phyloP scores from a whole-genome alignment of 1,140 invertebrate species.

The Hylyphantes graminicola region DNA sequence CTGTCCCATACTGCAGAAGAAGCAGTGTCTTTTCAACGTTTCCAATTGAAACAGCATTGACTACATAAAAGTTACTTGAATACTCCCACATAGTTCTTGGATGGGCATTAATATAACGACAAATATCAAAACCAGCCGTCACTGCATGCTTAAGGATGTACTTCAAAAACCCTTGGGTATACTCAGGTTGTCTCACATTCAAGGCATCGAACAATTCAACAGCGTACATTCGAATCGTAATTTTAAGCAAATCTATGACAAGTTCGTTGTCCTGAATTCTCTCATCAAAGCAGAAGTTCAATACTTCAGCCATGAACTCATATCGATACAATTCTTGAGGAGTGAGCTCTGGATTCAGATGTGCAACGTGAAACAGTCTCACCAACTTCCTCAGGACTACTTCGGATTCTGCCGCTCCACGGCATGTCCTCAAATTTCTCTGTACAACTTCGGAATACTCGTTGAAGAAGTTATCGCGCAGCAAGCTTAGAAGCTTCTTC shows the following conservation, averaged over 20 bases:
- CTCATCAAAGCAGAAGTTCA: not conserved
- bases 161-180: slow-evolving; percentile 3
- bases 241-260: not conserved
- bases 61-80: slow-evolving; percentile 31
- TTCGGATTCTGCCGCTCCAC: not conserved
- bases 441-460: not conserved
- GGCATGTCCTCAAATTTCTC: not conserved
- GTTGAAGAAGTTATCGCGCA: slow-evolving; percentile 25
- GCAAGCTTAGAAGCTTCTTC: not conserved
- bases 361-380: not conserved
- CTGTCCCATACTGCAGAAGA: slow-evolving; percentile 24
- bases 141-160: slow-evolving; percentile 16
- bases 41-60: slow-evolving; percentile 38
- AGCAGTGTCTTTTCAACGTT: not conserved
- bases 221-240: not conserved
- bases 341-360: not conserved
- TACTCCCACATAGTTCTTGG: slow-evolving; percentile 44
- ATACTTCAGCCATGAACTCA: slow-evolving; percentile 34
- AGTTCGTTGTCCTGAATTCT: slow-evolving; percentile 12
- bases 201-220: not conserved
- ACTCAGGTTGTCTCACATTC: slow-evolving; percentile 19
- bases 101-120: not conserved
- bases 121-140: slow-evolving; percentile 15
- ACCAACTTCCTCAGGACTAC: not conserved
- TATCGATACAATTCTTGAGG: slow-evolving; percentile 12